These are phyloP conservation scores for Drosophila rubida DNA, from an alignment of 2,888 invertebrate genomes.

Conservation along the genomic window DNA sequence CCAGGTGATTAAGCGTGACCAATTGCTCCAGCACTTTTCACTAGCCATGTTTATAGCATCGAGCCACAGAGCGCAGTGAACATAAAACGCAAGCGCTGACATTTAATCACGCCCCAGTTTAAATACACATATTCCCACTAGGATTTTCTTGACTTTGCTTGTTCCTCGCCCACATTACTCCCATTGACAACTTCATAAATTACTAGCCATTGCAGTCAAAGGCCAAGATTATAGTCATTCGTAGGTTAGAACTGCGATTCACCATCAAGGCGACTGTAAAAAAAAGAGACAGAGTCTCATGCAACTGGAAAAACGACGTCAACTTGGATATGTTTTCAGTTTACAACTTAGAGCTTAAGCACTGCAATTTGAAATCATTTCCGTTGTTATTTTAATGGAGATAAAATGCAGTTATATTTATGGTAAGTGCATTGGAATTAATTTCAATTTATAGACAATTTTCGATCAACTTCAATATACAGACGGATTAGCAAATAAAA, in stretches of 20 bases:
- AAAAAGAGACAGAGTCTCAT: background rate
- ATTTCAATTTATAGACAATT: background rate
- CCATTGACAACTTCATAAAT: constrained; percentile 67
- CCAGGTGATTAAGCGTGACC: constrained; percentile 77
- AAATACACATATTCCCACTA: constrained; percentile 13
- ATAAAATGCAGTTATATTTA: background rate
- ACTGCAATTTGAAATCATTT: background rate
- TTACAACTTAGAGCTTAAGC: background rate
- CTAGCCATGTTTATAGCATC: constrained; percentile 54
- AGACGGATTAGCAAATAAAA: no score
- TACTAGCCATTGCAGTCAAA: constrained; percentile 22
- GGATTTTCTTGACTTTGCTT: constrained; percentile 19
- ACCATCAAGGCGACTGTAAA: constrained; percentile 2
- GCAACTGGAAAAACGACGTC: background rate
- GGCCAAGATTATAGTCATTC: constrained; percentile 27
- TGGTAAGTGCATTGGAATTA: background rate
- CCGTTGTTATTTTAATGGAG: background rate
- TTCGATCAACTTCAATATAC: no score
- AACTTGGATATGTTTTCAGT: background rate
- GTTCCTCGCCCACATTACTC: constrained; percentile 19
- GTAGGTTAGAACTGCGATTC: constrained; percentile 22
- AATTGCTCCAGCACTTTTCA: constrained; percentile 65
- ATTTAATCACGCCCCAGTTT: constrained; percentile 62
- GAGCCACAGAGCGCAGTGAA: constrained; percentile 24
- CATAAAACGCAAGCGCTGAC: constrained; percentile 54